Conservation (phyloP, 2,113 vertebrate species). For the Oncorhynchus clarkii region DNA sequence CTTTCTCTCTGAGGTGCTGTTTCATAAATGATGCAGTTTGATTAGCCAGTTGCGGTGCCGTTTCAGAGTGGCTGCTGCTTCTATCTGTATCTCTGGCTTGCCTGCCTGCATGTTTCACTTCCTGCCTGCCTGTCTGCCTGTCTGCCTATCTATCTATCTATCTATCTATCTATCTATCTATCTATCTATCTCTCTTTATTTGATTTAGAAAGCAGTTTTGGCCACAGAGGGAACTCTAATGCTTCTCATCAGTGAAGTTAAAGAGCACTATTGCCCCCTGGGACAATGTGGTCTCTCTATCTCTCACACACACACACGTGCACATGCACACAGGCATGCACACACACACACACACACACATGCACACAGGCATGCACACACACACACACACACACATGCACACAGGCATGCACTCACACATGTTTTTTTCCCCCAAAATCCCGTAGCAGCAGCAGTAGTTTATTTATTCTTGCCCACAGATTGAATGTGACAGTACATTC, state of each 20-base stretch:
- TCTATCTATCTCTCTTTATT: neutral
- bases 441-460: neutral
- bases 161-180: neutral
- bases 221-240: neutral
- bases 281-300: too few species aligned
- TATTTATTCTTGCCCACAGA: neutral
- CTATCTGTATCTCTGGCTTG: neutral
- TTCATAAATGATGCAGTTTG: constrained; percentile 35
- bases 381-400: too few species aligned
- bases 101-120: neutral
- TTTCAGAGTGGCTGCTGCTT: neutral
- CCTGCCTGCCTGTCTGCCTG: neutral
- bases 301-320: neutral
- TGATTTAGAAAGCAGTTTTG: neutral
- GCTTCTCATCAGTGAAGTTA: too few species aligned
- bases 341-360: neutral
- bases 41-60: constrained; percentile 1
- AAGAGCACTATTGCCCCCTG: too few species aligned
- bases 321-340: constrained; percentile 3
- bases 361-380: too few species aligned
- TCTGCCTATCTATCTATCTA: too few species aligned
- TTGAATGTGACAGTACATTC: neutral
- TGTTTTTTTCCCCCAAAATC: neutral
- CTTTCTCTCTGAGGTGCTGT: neutral
- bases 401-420: neutral